These are phyloP conservation scores for Labeo calbasu DNA, from an alignment of 2,797 vertebrate genomes.

Conservation along the genomic window DNA sequence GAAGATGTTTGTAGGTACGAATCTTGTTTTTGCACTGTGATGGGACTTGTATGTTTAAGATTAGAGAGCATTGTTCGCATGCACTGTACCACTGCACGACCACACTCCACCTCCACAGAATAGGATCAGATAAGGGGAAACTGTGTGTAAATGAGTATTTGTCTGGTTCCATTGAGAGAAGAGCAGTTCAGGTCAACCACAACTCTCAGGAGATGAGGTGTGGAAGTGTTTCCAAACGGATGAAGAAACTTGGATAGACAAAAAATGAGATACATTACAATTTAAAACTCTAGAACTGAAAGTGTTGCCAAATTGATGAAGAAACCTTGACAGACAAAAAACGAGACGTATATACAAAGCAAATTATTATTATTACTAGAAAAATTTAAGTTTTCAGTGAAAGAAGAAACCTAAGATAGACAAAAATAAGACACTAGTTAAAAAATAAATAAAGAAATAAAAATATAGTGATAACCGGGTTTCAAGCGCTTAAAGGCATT, in stretches of 20 bases:
- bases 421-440: too few relatives aligned
- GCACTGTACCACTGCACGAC: conserved; percentile 21
- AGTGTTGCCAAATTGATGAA: neutral
- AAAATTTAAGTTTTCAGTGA: too few relatives aligned
- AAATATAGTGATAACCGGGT: too few relatives aligned
- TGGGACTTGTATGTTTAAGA: conserved; percentile 61
- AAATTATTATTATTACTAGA: too few relatives aligned
- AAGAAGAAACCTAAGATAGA: too few relatives aligned
- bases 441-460: too few relatives aligned
- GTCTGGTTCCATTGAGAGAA: conserved; percentile 50
- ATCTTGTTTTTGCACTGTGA: conserved; percentile 3
- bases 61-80: conserved; percentile 37
- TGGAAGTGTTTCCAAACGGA: neutral
- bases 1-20: neutral
- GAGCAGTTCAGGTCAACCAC: conserved; percentile 1
- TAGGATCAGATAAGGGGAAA: conserved; percentile 20
- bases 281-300: neutral
- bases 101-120: neutral
- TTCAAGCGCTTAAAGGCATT: too few relatives aligned
- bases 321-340: neutral
- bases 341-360: neutral
- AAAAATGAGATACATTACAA: neutral
- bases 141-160: conserved; percentile 52
- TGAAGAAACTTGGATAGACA: neutral
- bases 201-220: conserved; percentile 18